Base-by-base conservation (phyloP, 2,888 invertebrate species). In the Ypsolopha scabrella region DNA sequence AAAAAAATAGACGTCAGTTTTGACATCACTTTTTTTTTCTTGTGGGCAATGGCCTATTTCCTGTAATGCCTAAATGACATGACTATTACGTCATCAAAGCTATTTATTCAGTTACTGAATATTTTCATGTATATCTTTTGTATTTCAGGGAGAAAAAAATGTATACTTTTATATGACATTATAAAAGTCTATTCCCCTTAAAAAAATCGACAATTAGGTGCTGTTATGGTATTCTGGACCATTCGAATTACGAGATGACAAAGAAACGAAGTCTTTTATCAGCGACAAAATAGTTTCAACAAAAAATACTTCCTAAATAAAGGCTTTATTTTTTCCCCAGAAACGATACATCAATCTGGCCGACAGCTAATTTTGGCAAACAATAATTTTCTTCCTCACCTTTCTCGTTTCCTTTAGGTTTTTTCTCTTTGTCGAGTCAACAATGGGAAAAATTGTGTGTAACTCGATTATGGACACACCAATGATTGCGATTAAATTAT, bases 361-460 rank as follows among this genome's bases (percentile, higher is more conserved):
- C 46, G 77, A 77, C 78, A 78, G 70, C 70, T 77, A 76, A 79
- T 78, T 77, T 73, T 60, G 64, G 64, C 75, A 72, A 74, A 77
- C 75, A 78, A 76, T 74, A 78, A 77, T 68, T 72, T 72, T 59
- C 46, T 24, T 33, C 67, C 64, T 57, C 65, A 69, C 71, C 68
- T 70, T 70, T 46, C 43, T 61, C 61, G 24, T 45, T 45, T 45
- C 11, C 48, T 38, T 46, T 11, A 11, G 48, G 48, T 8, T 11
- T 36, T 38, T 13, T 14, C 48, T 37, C 62, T 64, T 69, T 68
- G 60, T 70, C 61, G 61, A 48, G 57, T 52, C 58, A 59, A 62
- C 61, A 66, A 65, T 63, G 56, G 62, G 61, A 62, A 62, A 61
- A 60, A 46, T 57, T 54, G 54, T 53, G 57, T 57, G 61, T 61